phyloP scores from a whole-genome alignment of 2,888 invertebrate species.

The Autographa gamma region DNA sequence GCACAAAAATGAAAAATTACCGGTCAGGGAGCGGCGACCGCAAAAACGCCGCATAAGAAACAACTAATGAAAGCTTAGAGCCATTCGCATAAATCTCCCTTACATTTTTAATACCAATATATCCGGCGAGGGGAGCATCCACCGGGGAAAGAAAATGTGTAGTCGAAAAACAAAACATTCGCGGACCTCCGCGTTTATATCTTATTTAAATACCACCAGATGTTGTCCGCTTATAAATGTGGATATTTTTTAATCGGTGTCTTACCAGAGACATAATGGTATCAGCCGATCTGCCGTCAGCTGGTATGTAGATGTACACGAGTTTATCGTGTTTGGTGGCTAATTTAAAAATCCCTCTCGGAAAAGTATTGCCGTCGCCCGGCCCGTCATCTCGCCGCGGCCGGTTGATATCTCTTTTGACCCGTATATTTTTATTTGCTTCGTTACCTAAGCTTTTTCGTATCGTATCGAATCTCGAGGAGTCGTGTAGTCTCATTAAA shows the following conservation, averaged over 20 bases:
- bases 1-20: conserved; percentile 88
- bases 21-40: conserved; percentile 88
- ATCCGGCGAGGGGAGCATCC: conserved; percentile 85
- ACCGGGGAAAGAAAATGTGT: conserved; percentile 77
- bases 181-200: conserved; percentile 85
- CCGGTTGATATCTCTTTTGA: conserved; percentile 86
- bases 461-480: conserved; percentile 86
- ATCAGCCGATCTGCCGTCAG: conserved; percentile 88
- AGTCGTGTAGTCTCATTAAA: conserved; percentile 89
- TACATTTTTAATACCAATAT: conserved; percentile 90
- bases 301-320: conserved; percentile 85
- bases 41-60: conserved; percentile 87
- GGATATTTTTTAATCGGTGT: conserved; percentile 87
- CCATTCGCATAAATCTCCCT: conserved; percentile 89
- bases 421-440: conserved; percentile 84
- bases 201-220: conserved; percentile 88
- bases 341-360: conserved; percentile 84
- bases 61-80: conserved; percentile 89
- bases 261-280: conserved; percentile 88
- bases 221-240: conserved; percentile 87
- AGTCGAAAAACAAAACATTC: conserved; percentile 82
- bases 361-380: conserved; percentile 71
- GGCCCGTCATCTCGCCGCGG: conserved; percentile 74
- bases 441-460: conserved; percentile 86
- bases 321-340: conserved; percentile 84